Base-by-base conservation (phyloP, 1,140 invertebrate species). In the Plodia interpunctella region DNA sequence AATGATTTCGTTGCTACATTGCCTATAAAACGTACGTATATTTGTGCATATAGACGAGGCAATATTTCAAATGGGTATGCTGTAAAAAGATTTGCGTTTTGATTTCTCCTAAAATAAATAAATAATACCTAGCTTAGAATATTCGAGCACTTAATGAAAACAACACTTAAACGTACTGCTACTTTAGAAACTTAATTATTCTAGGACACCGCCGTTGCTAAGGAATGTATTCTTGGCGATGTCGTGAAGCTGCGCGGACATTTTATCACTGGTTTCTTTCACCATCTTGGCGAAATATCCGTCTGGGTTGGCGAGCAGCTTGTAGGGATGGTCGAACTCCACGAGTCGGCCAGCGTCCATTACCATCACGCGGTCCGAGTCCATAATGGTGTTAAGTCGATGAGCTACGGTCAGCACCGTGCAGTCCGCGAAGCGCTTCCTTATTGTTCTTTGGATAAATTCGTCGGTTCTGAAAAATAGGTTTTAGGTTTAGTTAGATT, bases 401-500 rank as follows among this genome's bases (percentile, higher is more conserved):
- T 97, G 96, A 11, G 96, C 96, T 61, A 97, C 96, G 0, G 96
- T 96, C 15, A 96, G 80, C 3, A 95, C 92, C 0, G 94, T 95
- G 71, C 92, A 93, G 49, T 92, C 87, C 8, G 78, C 76, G 78
- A 95, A 95, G 35, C 91, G 90, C 59, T 88, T 89, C 58, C 92
- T 91, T 80, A 88, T 91, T 56, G 91, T 95, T 91, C 75, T 92
- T 90, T 89, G 91, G 66, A 85, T 94, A 68, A 91, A 93, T 88
- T 73, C 92, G 90, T 90, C 91, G 49, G 90, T 95, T 88, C 87
- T 94, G 88, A 19, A 83, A 87, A 38, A 55, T 54, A 44, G 66
- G 3, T 17, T 20, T 11, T 8, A 17, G n/a, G 49, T 17, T 28
- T 15, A 50, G 10, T 5, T 4, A 18, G 19, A 20, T 6, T 49